These are phyloP conservation scores for Parauchenoglanis ngamensis DNA, from an alignment of 2,797 vertebrate genomes.

Conservation along the genomic window DNA sequence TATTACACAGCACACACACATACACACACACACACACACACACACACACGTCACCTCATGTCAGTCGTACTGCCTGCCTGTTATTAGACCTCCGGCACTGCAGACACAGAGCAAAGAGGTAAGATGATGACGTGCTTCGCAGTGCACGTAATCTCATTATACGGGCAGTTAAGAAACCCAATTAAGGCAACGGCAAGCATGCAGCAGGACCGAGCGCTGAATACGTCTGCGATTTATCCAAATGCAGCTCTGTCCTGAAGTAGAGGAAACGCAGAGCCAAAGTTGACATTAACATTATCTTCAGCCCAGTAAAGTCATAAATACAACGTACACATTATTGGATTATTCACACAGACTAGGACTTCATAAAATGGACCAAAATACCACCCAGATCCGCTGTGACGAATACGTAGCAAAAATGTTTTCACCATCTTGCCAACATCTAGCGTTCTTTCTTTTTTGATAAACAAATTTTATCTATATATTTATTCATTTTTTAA, in stretches of 20 bases:
- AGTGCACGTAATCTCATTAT: constrained; percentile 56
- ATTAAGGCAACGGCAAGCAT: constrained; percentile 39
- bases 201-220: neutral
- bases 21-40: neutral
- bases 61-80: neutral
- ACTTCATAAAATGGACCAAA: neutral
- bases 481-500: too few species aligned
- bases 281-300: neutral
- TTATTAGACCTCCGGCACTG: constrained; percentile 27
- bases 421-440: neutral
- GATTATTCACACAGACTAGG: neutral
- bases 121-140: constrained; percentile 41
- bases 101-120: constrained; percentile 18
- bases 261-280: neutral
- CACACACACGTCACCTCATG: neutral
- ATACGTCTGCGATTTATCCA: constrained; percentile 32
- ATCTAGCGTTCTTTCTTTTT: neutral
- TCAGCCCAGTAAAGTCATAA: neutral
- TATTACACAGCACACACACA: neutral
- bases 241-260: neutral
- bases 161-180: constrained; percentile 47
- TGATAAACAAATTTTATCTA: neutral
- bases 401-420: neutral
- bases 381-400: neutral
- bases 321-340: neutral